These are phyloP conservation scores for Crossocerus cetratus DNA, from an alignment of 2,888 invertebrate species.

Conservation along the genomic window DNA sequence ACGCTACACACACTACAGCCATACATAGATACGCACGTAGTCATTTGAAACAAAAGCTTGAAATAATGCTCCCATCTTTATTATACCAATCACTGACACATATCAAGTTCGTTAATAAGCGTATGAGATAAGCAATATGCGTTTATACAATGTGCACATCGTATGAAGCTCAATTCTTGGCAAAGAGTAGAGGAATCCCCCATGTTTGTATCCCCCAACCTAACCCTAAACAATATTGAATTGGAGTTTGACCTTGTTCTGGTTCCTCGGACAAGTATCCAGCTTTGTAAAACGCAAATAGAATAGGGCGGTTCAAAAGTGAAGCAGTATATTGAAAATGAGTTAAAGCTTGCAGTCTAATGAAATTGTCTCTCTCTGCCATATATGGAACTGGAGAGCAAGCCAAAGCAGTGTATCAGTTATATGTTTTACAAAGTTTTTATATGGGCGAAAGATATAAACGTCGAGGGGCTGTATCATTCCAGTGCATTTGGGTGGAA, in stretches of 20 bases:
- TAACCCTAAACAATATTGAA: not conserved
- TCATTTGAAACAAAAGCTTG: not conserved
- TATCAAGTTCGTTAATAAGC: not conserved
- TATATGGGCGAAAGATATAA: conserved; percentile 1
- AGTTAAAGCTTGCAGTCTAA: not conserved
- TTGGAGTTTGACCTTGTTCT: conserved; percentile 2
- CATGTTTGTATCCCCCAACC: not conserved
- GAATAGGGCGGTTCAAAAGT: not conserved
- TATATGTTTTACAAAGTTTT: conserved; percentile 1
- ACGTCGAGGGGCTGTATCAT: conserved; percentile 2
- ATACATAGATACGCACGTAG: not conserved
- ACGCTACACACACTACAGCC: not conserved
- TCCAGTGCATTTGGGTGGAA: conserved; percentile 1
- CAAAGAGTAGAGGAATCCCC: not conserved
- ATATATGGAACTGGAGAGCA: conserved; percentile 2
- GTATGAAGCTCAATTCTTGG: not conserved
- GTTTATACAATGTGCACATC: conserved; percentile 1
- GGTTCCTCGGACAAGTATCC: not conserved
- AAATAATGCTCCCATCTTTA: not conserved
- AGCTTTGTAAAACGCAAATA: not conserved
- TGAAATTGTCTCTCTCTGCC: not conserved
- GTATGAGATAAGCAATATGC: not conserved
- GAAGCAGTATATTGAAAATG: not conserved
- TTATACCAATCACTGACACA: not conserved
- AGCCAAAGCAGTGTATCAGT: conserved; percentile 2